These are phyloP conservation scores for Neopipo cinnamomea DNA, from an alignment of 2,113 vertebrate species.

Conservation along the genomic window DNA sequence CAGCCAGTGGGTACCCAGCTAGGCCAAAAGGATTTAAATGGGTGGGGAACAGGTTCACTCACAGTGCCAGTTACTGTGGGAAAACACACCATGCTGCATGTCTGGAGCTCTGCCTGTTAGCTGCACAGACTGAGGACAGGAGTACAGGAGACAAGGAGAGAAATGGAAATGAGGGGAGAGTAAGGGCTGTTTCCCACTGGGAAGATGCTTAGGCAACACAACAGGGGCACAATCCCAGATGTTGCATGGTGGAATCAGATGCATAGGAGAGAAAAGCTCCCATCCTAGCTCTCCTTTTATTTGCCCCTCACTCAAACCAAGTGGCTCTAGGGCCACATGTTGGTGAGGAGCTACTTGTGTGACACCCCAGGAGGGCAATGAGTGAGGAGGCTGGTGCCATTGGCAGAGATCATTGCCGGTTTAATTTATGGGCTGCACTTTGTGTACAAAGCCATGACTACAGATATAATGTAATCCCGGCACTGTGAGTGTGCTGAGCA, in stretches of 20 bases:
- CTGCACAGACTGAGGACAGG: background rate
- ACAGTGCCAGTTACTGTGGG: background rate
- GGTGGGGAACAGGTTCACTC: background rate
- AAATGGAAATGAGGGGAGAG: background rate
- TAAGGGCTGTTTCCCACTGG: background rate
- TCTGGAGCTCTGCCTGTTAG: background rate
- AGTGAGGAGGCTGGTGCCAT: background rate
- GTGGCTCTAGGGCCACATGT: background rate
- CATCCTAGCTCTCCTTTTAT: background rate
- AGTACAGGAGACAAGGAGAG: background rate
- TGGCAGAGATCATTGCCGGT: background rate
- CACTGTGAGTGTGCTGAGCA: background rate
- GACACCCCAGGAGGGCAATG: background rate
- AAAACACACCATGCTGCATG: background rate
- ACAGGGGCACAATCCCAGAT: background rate
- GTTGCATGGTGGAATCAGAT: background rate
- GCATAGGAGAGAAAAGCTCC: background rate
- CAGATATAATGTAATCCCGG: background rate
- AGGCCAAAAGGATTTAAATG: background rate
- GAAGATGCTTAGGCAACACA: background rate
- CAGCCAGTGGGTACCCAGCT: fast-evolving
- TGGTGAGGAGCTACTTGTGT: background rate
- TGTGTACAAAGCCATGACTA: background rate
- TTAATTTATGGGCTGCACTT: background rate
- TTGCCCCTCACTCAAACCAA: background rate